These are phyloP conservation scores for Tonatia bakeri DNA, from an alignment of 2,113 vertebrate genomes.

Conservation along the genomic window DNA sequence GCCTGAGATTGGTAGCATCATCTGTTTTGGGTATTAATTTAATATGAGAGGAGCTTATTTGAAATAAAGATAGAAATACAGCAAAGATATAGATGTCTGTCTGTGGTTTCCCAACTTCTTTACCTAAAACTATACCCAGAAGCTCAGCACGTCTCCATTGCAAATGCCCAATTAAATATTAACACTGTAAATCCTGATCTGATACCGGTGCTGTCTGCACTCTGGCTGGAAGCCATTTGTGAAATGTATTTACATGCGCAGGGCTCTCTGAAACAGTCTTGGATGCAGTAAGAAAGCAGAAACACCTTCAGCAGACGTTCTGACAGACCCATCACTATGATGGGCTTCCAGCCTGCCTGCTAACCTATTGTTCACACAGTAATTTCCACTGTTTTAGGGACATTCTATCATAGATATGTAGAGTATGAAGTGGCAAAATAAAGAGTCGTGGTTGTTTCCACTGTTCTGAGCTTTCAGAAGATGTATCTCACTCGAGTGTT, in stretches of 20 bases:
- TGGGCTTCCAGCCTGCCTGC: slow-evolving; percentile 22
- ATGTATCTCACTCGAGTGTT: background rate
- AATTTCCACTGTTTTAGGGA: slow-evolving; percentile 35
- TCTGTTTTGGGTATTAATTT: background rate
- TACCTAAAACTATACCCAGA: slow-evolving; percentile 63
- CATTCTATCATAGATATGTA: background rate
- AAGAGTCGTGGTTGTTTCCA: slow-evolving; percentile 27
- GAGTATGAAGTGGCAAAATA: background rate
- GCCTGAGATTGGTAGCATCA: background rate
- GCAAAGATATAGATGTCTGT: background rate
- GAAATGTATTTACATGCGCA: background rate
- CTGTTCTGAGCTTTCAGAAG: slow-evolving; percentile 53
- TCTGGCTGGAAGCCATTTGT: slow-evolving; percentile 57
- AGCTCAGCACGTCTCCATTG: slow-evolving; percentile 15
- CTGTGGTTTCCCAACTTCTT: slow-evolving; percentile 51
- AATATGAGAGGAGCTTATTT: slow-evolving; percentile 4
- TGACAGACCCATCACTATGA: slow-evolving; percentile 64
- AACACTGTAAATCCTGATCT: slow-evolving; percentile 9
- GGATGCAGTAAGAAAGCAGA: slow-evolving; percentile 43
- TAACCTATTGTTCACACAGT: background rate
- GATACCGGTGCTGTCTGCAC: slow-evolving; percentile 57
- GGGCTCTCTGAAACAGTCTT: slow-evolving; percentile 57
- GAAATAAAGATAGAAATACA: background rate
- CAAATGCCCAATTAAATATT: slow-evolving; percentile 64
- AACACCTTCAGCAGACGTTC: slow-evolving; percentile 62